These are phyloP conservation scores for Calliopsis andreniformis DNA, from an alignment of 1,140 invertebrate genomes.

Conservation along the genomic window DNA sequence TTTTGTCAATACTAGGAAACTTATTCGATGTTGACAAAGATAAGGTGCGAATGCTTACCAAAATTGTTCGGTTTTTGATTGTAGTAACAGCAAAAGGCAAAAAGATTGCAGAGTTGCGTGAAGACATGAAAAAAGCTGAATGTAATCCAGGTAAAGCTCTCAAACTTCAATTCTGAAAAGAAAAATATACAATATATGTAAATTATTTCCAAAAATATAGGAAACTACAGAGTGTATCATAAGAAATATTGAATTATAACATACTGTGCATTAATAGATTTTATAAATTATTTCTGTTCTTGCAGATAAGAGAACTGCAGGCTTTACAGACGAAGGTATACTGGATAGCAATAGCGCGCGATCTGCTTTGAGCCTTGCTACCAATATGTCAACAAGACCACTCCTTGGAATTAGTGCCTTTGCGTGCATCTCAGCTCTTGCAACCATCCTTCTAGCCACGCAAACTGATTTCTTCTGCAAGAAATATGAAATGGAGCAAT, in stretches of 20 bases:
- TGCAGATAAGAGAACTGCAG: slow-evolving; percentile 77
- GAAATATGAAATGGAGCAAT: slow-evolving; percentile 66
- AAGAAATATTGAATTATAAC: slow-evolving; percentile 10
- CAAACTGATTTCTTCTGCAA: slow-evolving; percentile 79
- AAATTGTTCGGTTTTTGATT: slow-evolving; percentile 79
- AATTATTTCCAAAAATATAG: slow-evolving; percentile 20
- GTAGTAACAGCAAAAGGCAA: slow-evolving; percentile 74
- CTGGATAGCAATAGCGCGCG: slow-evolving; percentile 69
- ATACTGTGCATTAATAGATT: slow-evolving; percentile 11
- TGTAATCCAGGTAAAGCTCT: slow-evolving; percentile 71
- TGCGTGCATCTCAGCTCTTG: slow-evolving; percentile 76
- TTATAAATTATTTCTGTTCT: slow-evolving; percentile 18
- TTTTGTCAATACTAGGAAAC: slow-evolving; percentile 78
- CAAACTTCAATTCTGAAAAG: slow-evolving; percentile 22
- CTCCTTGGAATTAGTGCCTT: slow-evolving; percentile 76
- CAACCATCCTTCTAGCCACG: slow-evolving; percentile 75
- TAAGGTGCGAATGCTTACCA: slow-evolving; percentile 80
- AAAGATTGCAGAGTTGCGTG: slow-evolving; percentile 70
- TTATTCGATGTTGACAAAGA: slow-evolving; percentile 78
- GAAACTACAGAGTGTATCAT: background rate
- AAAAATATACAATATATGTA: slow-evolving; percentile 5
- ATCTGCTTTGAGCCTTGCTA: slow-evolving; percentile 76
- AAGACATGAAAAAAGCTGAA: slow-evolving; percentile 72
- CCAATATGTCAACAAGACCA: slow-evolving; percentile 75
- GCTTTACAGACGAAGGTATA: slow-evolving; percentile 74